Conservation (phyloP, 2,797 vertebrate species). For the Chiloscyllium punctatum region DNA sequence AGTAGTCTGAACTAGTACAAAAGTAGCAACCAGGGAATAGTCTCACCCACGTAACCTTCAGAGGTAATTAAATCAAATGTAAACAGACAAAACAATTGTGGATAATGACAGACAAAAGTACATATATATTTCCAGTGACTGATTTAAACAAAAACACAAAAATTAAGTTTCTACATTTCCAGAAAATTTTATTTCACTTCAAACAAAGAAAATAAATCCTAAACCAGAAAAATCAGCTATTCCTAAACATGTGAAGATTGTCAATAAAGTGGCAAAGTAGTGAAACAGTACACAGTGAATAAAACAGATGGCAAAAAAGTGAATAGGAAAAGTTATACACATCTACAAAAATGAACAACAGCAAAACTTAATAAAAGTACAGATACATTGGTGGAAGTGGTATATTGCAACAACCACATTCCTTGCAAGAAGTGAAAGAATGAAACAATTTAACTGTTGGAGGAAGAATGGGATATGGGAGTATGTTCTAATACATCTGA, state of each 20-base stretch:
- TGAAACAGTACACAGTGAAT: neutral
- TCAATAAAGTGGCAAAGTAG: neutral
- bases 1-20: neutral
- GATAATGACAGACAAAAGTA: conserved; percentile 1
- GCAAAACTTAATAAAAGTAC: no score
- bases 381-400: neutral
- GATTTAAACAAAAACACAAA: neutral
- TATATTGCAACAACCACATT: neutral
- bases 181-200: neutral
- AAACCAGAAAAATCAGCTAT: neutral
- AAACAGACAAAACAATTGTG: neutral
- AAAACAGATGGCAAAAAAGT: neutral
- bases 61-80: conserved; percentile 18
- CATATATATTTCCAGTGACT: neutral
- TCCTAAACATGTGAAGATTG: neutral
- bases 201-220: conserved; percentile 4
- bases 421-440: neutral
- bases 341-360: neutral
- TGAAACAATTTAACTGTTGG: neutral
- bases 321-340: neutral
- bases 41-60: neutral
- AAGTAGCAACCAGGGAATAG: neutral
- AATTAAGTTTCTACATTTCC: neutral
- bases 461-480: neutral
- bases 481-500: neutral